Conservation (phyloP, 1,140 invertebrate genomes). For the Panonychus citri region DNA sequence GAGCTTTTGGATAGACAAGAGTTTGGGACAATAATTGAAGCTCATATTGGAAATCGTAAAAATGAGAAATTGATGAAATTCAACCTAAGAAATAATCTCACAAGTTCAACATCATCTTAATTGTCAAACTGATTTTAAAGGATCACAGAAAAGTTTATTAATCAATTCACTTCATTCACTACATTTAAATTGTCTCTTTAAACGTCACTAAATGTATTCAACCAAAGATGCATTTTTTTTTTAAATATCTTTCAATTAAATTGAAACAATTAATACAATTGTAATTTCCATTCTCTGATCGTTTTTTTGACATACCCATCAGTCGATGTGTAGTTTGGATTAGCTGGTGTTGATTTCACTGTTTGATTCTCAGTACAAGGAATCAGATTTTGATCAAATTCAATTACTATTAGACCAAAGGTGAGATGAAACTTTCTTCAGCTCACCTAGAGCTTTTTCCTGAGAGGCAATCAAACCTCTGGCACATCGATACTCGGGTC, state of each 20-base stretch:
- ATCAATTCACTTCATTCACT: no score
- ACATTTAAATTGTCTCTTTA: no score
- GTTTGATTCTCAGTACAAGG: slow-evolving; percentile 35
- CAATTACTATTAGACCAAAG: slow-evolving; percentile 55
- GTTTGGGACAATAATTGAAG: slow-evolving; percentile 44
- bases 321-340: slow-evolving; percentile 43
- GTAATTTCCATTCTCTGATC: slow-evolving; percentile 44
- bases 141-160: no score
- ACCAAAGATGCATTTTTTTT: no score
- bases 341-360: slow-evolving; percentile 55
- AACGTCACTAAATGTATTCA: no score
- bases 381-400: slow-evolving; percentile 41
- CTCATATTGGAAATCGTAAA: slow-evolving; percentile 7
- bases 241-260: no score
- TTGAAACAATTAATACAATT: no score
- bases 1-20: slow-evolving; percentile 41
- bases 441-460: slow-evolving; percentile 44
- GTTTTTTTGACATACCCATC: slow-evolving; percentile 66
- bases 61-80: background rate
- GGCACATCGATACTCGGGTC: slow-evolving; percentile 37
- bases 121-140: no score
- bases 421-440: slow-evolving; percentile 48
- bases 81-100: no score
- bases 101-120: no score
- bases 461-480: slow-evolving; percentile 41